Percentiles rank a stretch among this genome's conserved stretches.
phyloP scores from a whole-genome alignment of 2,888 invertebrate genomes.

The Lasioglossum pauxillum region DNA sequence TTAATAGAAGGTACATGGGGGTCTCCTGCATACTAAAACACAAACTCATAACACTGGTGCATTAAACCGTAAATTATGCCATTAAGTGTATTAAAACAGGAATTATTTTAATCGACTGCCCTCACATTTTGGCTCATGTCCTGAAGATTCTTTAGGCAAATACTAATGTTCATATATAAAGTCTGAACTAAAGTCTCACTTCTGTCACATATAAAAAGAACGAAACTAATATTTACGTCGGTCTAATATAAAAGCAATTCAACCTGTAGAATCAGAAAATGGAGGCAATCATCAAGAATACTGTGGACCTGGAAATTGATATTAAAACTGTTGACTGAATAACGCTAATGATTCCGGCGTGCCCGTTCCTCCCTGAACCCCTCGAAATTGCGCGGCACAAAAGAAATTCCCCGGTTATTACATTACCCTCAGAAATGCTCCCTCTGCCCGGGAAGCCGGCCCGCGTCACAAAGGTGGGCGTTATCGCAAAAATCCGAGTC shows the following conservation, averaged over 20 bases:
- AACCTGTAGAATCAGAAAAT: background rate
- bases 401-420: background rate
- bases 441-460: too few relatives aligned
- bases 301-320: background rate
- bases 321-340: background rate
- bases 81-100: background rate
- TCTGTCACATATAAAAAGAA: background rate
- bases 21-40: background rate
- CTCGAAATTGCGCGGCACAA: background rate
- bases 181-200: too few relatives aligned
- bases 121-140: background rate
- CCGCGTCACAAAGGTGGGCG: background rate
- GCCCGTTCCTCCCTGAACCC: background rate
- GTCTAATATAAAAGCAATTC: background rate
- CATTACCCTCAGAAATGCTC: background rate
- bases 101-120: background rate
- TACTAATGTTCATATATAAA: background rate
- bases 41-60: background rate
- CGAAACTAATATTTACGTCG: too few relatives aligned
- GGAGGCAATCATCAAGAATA: background rate
- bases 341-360: background rate
- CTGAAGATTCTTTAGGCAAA: background rate
- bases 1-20: background rate
- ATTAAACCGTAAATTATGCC: background rate
- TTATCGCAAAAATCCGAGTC: conserved; percentile 1